Conservation (phyloP, 2,797 vertebrate genomes). For the Psittacula derbiana region DNA sequence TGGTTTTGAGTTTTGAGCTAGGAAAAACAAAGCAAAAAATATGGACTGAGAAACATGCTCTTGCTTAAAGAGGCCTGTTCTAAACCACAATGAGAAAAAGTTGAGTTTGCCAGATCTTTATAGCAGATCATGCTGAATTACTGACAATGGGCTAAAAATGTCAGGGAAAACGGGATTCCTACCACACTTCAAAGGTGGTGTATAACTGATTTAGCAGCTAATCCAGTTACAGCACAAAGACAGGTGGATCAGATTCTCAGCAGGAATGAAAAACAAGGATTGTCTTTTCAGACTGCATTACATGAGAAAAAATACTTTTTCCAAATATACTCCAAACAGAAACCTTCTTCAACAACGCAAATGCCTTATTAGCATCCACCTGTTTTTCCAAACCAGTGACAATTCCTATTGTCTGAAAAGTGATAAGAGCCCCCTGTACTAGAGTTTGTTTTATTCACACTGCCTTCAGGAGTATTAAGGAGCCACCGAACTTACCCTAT, state of each 20-base stretch:
- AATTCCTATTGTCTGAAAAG: not conserved
- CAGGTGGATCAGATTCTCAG: not conserved
- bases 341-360: not conserved
- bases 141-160: not conserved
- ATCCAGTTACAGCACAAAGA: not conserved
- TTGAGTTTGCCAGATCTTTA: not conserved
- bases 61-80: not conserved
- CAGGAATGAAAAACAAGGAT: not conserved
- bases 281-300: not conserved
- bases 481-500: not conserved
- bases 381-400: not conserved
- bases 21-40: not conserved
- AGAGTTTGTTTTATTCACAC: not conserved
- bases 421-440: accelerated
- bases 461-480: not conserved
- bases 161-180: not conserved
- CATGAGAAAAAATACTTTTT: not conserved
- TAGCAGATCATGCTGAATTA: not conserved
- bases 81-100: not conserved
- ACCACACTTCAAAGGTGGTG: not conserved
- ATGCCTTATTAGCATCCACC: not conserved
- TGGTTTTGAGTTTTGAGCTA: not conserved
- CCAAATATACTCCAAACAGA: not conserved
- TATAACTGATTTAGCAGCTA: not conserved
- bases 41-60: not conserved